A percentile compares a stretch with the other conserved stretches of the same genome.
phyloP scores from a whole-genome alignment of 2,888 invertebrate genomes.

The Cheilosia vernalis region DNA sequence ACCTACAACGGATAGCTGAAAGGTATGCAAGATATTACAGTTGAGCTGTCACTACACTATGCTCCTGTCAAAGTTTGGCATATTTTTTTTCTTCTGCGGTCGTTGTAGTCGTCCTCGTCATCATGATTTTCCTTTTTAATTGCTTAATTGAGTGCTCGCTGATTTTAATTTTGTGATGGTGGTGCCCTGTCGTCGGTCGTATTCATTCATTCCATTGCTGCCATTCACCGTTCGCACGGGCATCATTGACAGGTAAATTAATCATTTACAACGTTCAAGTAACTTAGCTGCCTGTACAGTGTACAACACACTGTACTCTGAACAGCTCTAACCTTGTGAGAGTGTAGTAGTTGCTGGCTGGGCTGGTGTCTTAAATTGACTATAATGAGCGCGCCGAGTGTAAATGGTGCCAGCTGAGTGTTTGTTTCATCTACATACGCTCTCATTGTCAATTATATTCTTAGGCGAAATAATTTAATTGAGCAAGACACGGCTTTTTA shows the following conservation, averaged over 20 bases:
- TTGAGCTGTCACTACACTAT: slow-evolving; percentile 25
- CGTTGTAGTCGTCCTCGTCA: neutral
- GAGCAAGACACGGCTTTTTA: slow-evolving; percentile 41
- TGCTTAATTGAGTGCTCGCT: slow-evolving; percentile 69
- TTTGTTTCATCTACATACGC: slow-evolving; percentile 25
- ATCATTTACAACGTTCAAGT: slow-evolving; percentile 68
- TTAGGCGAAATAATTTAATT: slow-evolving; percentile 68
- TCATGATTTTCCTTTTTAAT: slow-evolving; percentile 63
- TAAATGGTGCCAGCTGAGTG: slow-evolving; percentile 39
- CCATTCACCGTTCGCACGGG: slow-evolving; percentile 37
- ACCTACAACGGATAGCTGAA: neutral
- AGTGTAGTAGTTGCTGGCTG: slow-evolving; percentile 5
- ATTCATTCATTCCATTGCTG: slow-evolving; percentile 2
- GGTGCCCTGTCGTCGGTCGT: slow-evolving; percentile 6
- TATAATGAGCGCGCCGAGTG: slow-evolving; percentile 43
- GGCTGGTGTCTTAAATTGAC: slow-evolving; percentile 53
- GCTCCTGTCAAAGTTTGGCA: slow-evolving; percentile 37
- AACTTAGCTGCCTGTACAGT: slow-evolving; percentile 44
- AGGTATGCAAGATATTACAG: slow-evolving; percentile 14
- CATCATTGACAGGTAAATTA: slow-evolving; percentile 73
- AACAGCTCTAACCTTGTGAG: slow-evolving; percentile 18
- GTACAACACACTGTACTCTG: no score
- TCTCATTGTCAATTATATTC: slow-evolving; percentile 68
- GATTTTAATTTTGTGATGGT: slow-evolving; percentile 52
- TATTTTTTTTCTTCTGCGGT: neutral